These are phyloP conservation scores for Gallinago media DNA, from an alignment of 2,113 vertebrate genomes.

Conservation along the genomic window DNA sequence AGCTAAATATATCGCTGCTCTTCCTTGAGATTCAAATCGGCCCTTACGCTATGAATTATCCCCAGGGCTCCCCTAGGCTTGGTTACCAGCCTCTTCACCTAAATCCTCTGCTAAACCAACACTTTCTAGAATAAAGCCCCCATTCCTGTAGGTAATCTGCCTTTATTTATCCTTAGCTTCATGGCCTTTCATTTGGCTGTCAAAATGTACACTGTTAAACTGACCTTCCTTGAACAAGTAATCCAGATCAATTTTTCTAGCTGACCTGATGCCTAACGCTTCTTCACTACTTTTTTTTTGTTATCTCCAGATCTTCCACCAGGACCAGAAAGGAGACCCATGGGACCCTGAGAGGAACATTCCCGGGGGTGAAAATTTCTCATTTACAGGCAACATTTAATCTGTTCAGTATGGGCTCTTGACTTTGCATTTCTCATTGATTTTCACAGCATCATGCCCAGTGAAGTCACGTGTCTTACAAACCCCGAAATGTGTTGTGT, in stretches of 20 bases:
- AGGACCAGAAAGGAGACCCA: background rate
- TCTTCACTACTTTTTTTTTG: background rate
- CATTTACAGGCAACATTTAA: background rate
- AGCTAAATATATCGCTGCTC: conserved; percentile 36
- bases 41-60: conserved; percentile 18
- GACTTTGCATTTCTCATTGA: background rate
- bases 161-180: conserved; percentile 41
- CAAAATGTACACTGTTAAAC: background rate
- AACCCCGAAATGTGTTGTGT: background rate
- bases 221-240: conserved; percentile 22
- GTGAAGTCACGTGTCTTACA: background rate
- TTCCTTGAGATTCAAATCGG: conserved; percentile 39
- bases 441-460: background rate
- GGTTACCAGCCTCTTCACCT: conserved; percentile 36
- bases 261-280: background rate
- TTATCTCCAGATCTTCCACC: background rate
- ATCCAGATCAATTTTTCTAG: conserved; percentile 38
- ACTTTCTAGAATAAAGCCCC: conserved; percentile 40
- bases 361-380: background rate
- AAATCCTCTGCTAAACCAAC: conserved; percentile 51
- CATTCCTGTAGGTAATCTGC: conserved; percentile 41
- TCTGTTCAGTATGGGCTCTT: background rate
- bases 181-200: conserved; percentile 24
- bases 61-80: conserved; percentile 9
- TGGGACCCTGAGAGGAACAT: background rate